Base-by-base conservation (phyloP, 2,888 invertebrate genomes). In the Scaptomyza cyrtandrae region DNA sequence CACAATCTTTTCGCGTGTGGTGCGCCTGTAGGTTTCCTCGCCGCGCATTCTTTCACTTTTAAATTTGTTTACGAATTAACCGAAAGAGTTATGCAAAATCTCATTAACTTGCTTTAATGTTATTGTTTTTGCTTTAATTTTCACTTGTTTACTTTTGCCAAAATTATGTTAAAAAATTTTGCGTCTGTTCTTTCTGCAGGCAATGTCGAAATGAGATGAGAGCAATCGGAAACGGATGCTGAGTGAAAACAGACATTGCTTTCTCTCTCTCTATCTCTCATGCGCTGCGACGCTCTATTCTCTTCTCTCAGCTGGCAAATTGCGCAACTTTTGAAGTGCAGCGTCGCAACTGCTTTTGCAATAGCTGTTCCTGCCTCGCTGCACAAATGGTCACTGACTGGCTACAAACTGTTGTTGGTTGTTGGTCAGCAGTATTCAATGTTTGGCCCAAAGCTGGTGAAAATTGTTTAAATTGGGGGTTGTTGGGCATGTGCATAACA, bases 1-100 rank as follows among this genome's bases (percentile, higher is more conserved):
- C 53, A 92, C 90, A 73, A 92, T 78, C 86, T 92, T 92, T 83
- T 92, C 92, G 65, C 92, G 91, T 71, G 92, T 92, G 52, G 92
- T 89, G 61, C 92, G 90, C 53, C 91, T 90, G 82, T 90, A 91
- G 31, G 91, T 91, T 72, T 92, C 92, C 70, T 92, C 92, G 37
- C 89, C 89, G 39, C 91, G 90, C 90, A 91, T 91, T 75, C 72
- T 90, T 58, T 2, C 14, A 14, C 24, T 29, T 64, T 7, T 16
- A 31, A 52, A 16, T 27, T 52, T 44, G 1, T 60, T 68, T n/a
- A 48, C 61, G 31, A 54, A 19, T 16, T 48, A 35, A 35, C 46
- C 48, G 39, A 59, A 75, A 58, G 41, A 41, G 45, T 57, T 61
- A 45, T 35, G 19, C 11, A 33, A 60, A 45, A 14, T 57, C 68